Evolutionary conservation across 2,888 invertebrate genomes (phyloP).

Genomic region (Formica aserva): DNA sequence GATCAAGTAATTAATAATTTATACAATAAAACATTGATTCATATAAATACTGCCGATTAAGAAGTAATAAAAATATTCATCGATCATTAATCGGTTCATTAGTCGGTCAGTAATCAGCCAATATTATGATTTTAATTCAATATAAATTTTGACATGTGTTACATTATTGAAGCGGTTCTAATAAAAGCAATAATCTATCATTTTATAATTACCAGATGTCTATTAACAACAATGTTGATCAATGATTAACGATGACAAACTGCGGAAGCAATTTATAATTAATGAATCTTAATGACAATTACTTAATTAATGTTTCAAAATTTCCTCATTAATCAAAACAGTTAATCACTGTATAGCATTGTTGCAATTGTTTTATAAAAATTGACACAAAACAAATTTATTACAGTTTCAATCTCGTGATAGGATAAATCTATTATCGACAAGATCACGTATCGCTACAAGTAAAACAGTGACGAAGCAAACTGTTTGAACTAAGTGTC

Average conservation of each 20-base stretch:
- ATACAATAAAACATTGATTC: constrained; percentile 15
- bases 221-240: not conserved
- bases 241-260: constrained; percentile 16
- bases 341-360: not conserved
- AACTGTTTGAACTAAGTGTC: not conserved
- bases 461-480: not conserved
- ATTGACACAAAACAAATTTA: not conserved
- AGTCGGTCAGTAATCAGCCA: not conserved
- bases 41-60: not conserved
- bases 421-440: constrained; percentile 1
- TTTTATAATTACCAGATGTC: constrained; percentile 26
- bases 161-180: not conserved
- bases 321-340: constrained; percentile 18
- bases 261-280: constrained; percentile 7
- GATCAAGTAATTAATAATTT: constrained; percentile 17
- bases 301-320: constrained; percentile 13
- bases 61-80: constrained; percentile 3
- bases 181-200: constrained; percentile 11
- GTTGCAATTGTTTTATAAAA: not conserved
- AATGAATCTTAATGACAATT: constrained; percentile 23
- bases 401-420: not conserved
- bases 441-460: constrained; percentile 11
- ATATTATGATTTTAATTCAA: constrained; percentile 9
- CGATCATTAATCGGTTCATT: not conserved
- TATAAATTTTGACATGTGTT: constrained; percentile 13